phyloP scores from a whole-genome alignment of 2,888 invertebrate genomes.

The Drepana falcataria region DNA sequence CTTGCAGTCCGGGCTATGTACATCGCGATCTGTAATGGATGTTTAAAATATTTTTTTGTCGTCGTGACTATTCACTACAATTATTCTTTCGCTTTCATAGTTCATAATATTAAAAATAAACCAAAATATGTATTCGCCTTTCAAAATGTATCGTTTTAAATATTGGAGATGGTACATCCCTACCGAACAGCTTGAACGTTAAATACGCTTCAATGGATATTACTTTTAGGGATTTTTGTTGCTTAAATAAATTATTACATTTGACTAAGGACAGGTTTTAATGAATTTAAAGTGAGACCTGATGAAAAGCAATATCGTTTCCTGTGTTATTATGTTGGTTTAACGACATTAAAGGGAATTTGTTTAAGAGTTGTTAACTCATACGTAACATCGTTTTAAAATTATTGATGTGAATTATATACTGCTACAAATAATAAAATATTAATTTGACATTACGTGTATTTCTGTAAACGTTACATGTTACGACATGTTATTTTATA shows the following conservation, averaged over 20 bases:
- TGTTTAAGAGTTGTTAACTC: slow-evolving; percentile 41
- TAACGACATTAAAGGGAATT: slow-evolving; percentile 59
- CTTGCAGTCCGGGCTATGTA: too few relatives aligned
- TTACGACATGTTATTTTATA: background rate
- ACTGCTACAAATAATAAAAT: too few relatives aligned
- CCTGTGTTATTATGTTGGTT: slow-evolving; percentile 47
- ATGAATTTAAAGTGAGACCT: slow-evolving; percentile 65
- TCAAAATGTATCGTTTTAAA: too few relatives aligned
- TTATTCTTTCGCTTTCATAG: too few relatives aligned
- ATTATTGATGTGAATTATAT: too few relatives aligned
- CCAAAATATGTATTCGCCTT: too few relatives aligned
- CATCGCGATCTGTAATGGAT: too few relatives aligned
- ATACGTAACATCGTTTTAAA: too few relatives aligned
- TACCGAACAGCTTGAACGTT: slow-evolving; percentile 45
- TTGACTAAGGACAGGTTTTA: slow-evolving; percentile 71
- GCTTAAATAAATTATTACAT: slow-evolving; percentile 74
- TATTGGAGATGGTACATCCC: slow-evolving; percentile 12
- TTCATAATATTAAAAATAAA: too few relatives aligned
- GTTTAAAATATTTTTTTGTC: too few relatives aligned
- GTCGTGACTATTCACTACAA: too few relatives aligned
- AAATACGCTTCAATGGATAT: slow-evolving; percentile 72
- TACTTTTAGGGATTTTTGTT: slow-evolving; percentile 73
- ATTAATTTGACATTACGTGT: too few relatives aligned
- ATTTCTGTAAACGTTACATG: slow-evolving; percentile 25
- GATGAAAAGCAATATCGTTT: slow-evolving; percentile 49